phyloP scores from a whole-genome alignment of 2,888 invertebrate genomes.

The Agonopterix arenella region DNA sequence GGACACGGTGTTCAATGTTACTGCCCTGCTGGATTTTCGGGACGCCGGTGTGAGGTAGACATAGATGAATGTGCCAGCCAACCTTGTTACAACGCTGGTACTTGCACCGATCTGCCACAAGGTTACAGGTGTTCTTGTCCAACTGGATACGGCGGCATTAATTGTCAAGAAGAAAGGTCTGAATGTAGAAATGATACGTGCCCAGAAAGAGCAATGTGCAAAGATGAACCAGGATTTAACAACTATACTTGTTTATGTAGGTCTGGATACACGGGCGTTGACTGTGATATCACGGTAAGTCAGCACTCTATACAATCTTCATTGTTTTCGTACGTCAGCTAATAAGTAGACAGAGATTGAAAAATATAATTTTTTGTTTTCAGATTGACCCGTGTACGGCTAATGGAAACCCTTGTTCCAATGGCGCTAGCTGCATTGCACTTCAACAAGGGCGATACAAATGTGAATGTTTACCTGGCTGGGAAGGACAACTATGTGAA shows the following conservation, averaged over 20 bases:
- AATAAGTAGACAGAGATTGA: neutral
- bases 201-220: conserved; percentile 97
- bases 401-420: conserved; percentile 93
- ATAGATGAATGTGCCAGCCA: conserved; percentile 96
- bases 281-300: conserved; percentile 91
- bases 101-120: conserved; percentile 94
- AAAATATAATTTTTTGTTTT: conserved; percentile 20
- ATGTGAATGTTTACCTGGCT: conserved; percentile 97
- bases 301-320: neutral
- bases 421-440: conserved; percentile 92
- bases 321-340: too few species aligned
- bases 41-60: conserved; percentile 94
- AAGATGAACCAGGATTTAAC: conserved; percentile 92
- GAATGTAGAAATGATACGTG: conserved; percentile 94
- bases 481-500: conserved; percentile 98
- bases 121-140: conserved; percentile 94
- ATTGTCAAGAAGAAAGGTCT: conserved; percentile 95
- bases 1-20: conserved; percentile 94
- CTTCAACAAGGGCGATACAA: conserved; percentile 94
- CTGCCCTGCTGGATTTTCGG: conserved; percentile 96
- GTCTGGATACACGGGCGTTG: conserved; percentile 94
- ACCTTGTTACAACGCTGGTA: conserved; percentile 95
- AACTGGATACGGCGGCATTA: conserved; percentile 92
- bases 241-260: conserved; percentile 95
- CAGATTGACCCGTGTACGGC: conserved; percentile 93